phyloP scores from a whole-genome alignment of 2,797 vertebrate genomes.

The Eulemur albifrons region DNA sequence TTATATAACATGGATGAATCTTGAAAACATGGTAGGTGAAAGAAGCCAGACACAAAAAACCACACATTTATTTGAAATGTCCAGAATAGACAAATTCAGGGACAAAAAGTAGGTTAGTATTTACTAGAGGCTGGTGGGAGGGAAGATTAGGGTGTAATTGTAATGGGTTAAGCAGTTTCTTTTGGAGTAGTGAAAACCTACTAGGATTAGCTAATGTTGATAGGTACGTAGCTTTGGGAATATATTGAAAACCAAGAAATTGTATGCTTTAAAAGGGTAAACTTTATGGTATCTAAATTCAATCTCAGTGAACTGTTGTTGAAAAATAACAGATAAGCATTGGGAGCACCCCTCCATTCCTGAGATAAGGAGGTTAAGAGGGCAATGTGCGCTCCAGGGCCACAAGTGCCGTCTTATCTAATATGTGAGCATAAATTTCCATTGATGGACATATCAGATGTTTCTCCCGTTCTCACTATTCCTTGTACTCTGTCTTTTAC shows the following conservation, averaged over 20 bases:
- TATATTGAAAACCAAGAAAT: not conserved
- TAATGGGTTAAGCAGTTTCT: not conserved
- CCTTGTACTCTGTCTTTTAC: not conserved
- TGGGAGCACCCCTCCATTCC: not conserved
- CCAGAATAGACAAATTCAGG: not conserved
- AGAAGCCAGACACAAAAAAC: not conserved
- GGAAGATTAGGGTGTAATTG: not conserved
- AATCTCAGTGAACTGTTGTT: not conserved
- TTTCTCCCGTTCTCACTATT: not conserved
- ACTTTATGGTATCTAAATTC: not conserved
- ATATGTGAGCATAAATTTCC: not conserved
- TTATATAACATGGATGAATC: not conserved
- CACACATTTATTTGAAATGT: not conserved
- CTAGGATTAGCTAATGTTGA: not conserved
- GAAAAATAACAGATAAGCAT: not conserved
- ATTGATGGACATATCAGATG: rapidly evolving
- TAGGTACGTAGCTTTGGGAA: not conserved
- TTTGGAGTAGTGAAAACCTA: not conserved
- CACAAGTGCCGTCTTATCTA: rapidly evolving
- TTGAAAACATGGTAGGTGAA: not conserved
- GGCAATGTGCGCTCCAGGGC: rapidly evolving
- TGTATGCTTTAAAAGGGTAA: not conserved
- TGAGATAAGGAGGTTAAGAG: not conserved
- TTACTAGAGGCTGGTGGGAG: not conserved
- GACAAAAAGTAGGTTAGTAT: not conserved